phyloP scores from a whole-genome alignment of 1,140 invertebrate species.

The Caenorhabditis tropicalis region DNA sequence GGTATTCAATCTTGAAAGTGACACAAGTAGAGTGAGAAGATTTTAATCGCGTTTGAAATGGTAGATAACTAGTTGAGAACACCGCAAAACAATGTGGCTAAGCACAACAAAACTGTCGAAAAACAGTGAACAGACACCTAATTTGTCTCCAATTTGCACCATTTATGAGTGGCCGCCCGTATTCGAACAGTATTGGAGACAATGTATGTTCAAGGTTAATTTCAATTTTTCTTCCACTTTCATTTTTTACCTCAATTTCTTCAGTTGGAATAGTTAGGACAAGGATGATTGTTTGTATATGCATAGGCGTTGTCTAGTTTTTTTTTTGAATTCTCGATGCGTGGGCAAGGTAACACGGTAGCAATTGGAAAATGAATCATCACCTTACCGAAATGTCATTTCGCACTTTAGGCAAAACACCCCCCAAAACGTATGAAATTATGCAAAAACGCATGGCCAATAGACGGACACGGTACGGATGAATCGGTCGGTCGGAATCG shows the following conservation, averaged over 20 bases:
- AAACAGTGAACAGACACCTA: background rate
- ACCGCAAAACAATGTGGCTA: background rate
- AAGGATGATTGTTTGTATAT: background rate
- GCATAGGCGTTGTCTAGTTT: conserved; percentile 27
- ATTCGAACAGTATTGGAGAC: background rate
- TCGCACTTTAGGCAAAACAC: conserved; percentile 17
- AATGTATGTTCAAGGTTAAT: conserved; percentile 16
- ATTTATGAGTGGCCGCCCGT: background rate
- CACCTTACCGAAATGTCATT: conserved; percentile 4
- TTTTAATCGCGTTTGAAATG: background rate
- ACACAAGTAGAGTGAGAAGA: background rate
- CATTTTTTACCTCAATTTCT: background rate
- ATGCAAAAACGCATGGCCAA: conserved; percentile 43
- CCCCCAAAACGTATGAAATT: conserved; percentile 21
- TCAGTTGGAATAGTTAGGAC: background rate
- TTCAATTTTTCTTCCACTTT: background rate
- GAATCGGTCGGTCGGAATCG: background rate
- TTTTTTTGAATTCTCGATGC: background rate
- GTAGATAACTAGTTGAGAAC: background rate
- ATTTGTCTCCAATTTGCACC: background rate
- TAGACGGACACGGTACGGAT: background rate
- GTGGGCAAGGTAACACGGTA: conserved; percentile 3
- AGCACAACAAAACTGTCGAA: background rate
- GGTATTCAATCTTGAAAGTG: conserved; percentile 21
- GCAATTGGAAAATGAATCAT: conserved; percentile 14